Conservation (phyloP, 2,797 vertebrate species). For the Cyprinella venusta region DNA sequence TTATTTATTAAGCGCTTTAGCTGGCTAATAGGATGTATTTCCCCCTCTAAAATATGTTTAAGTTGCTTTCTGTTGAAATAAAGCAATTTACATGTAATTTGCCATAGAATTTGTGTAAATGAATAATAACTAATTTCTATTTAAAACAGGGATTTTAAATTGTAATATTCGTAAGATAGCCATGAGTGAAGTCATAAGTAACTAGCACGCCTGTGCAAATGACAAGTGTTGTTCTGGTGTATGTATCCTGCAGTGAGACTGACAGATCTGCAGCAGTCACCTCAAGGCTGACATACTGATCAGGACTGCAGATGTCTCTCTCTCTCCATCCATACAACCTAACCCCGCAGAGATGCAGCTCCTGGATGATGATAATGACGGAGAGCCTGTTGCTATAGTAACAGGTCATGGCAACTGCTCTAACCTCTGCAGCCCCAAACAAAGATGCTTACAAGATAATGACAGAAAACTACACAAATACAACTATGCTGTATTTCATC, state of each 20-base stretch:
- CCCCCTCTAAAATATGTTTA: background rate
- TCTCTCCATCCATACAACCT: slow-evolving; percentile 9
- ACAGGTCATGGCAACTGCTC: slow-evolving; percentile 59
- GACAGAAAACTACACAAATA: slow-evolving; percentile 6
- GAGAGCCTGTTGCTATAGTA: slow-evolving; percentile 73
- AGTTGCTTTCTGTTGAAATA: background rate
- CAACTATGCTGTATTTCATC: background rate
- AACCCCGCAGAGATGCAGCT: slow-evolving; percentile 16
- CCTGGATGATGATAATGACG: slow-evolving; percentile 21
- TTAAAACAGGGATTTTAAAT: background rate
- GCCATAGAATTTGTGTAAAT: background rate
- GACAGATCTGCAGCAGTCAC: slow-evolving; percentile 46
- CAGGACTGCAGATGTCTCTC: slow-evolving; percentile 37
- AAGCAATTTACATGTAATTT: background rate
- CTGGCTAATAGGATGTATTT: background rate
- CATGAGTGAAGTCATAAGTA: background rate
- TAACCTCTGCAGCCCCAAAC: slow-evolving; percentile 57
- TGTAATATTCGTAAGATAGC: background rate
- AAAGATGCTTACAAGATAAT: background rate
- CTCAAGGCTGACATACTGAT: slow-evolving; percentile 54
- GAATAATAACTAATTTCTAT: background rate
- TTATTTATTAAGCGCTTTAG: background rate
- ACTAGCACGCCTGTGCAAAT: slow-evolving; percentile 10
- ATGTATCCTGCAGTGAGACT: slow-evolving; percentile 13
- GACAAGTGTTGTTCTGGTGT: background rate